Percentiles rank a stretch among this genome's conserved stretches.
Conservation (phyloP, 2,113 vertebrate genomes). For the Myotis lucifugus region DNA sequence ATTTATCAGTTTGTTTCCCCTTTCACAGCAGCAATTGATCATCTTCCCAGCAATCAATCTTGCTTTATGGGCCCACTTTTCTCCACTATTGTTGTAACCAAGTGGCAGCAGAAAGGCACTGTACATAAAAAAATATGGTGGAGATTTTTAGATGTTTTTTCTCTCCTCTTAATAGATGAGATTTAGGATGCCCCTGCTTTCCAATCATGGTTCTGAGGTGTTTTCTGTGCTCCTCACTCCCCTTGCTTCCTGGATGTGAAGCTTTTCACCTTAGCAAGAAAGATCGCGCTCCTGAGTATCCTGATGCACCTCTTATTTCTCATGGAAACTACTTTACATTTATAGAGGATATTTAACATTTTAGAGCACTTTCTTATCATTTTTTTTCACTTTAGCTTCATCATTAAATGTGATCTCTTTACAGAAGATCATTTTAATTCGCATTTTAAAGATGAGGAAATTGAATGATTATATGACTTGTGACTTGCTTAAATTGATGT, state of each 20-base stretch:
- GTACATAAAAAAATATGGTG: conserved; percentile 68
- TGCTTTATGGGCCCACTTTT: conserved; percentile 81
- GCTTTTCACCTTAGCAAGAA: conserved; percentile 59
- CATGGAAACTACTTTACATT: neutral
- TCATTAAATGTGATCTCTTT: conserved; percentile 43
- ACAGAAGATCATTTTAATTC: neutral
- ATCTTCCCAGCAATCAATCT: conserved; percentile 81
- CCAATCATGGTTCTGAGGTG: neutral
- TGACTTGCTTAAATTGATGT: neutral
- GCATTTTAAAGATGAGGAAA: neutral
- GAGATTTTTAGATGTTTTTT: conserved; percentile 22
- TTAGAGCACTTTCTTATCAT: conserved; percentile 51
- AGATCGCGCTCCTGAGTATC: conserved; percentile 48
- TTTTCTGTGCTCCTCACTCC: neutral
- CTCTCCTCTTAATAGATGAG: conserved; percentile 59
- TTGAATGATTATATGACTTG: conserved; percentile 26
- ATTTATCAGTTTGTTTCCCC: conserved; percentile 83
- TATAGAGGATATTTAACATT: conserved; percentile 76
- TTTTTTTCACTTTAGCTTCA: neutral
- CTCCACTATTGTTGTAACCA: conserved; percentile 80
- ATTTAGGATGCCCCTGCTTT: conserved; percentile 70
- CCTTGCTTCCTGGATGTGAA: neutral
- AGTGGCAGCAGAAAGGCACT: conserved; percentile 72
- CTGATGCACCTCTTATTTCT: conserved; percentile 27
- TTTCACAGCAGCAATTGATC: conserved; percentile 82